These are phyloP conservation scores for Irena cyanogastra DNA, from an alignment of 2,113 vertebrate species.

Conservation along the genomic window DNA sequence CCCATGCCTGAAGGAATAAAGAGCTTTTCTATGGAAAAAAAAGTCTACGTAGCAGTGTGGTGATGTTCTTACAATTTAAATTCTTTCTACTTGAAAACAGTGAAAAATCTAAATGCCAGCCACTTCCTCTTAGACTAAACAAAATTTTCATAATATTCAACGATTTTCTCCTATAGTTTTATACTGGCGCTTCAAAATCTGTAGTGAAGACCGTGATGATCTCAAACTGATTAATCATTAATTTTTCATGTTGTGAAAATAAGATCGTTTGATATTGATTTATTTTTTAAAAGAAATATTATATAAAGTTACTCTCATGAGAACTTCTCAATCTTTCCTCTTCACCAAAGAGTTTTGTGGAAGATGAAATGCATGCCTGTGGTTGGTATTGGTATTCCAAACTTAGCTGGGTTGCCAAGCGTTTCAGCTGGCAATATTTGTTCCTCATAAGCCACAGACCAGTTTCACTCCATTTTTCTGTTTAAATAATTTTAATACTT, in stretches of 20 bases:
- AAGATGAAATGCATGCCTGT: slow-evolving; percentile 26
- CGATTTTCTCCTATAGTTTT: neutral
- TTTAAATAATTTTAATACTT: slow-evolving; percentile 25
- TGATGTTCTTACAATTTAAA: neutral
- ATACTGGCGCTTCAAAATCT: neutral
- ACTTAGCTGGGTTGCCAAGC: neutral
- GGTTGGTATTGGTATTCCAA: slow-evolving; percentile 33
- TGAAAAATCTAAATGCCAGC: neutral
- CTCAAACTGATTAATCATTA: neutral
- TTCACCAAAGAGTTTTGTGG: neutral
- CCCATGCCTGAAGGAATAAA: neutral
- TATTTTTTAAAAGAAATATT: neutral
- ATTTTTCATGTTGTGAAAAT: neutral
- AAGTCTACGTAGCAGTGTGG: accelerated
- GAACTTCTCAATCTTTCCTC: neutral
- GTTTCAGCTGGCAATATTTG: neutral
- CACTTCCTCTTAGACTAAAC: neutral
- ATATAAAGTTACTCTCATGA: neutral
- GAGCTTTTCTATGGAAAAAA: neutral
- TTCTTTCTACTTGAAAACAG: neutral
- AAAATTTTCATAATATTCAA: neutral
- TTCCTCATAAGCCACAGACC: neutral
- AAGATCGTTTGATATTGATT: neutral
- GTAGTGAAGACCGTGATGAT: neutral
- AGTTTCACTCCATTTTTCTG: neutral